A percentile compares a stretch with the other conserved stretches of the same genome.
Evolutionary conservation across 1,140 invertebrate species (phyloP).

Genomic region (Homarus americanus): DNA sequence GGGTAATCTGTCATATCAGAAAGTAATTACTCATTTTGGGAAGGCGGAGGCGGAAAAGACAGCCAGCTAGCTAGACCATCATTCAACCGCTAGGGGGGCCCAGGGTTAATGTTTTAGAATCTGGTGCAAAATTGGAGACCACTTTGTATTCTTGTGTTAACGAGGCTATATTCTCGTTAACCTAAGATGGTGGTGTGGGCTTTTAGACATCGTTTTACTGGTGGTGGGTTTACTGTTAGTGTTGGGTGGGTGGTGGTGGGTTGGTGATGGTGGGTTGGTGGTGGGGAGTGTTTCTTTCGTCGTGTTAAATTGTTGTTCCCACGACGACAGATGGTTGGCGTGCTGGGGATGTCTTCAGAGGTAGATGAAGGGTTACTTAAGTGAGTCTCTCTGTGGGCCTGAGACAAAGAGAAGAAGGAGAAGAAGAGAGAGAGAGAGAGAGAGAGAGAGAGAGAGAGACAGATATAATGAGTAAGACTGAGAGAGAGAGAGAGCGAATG

Average conservation of each 20-base stretch:
- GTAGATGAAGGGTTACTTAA: too few relatives aligned
- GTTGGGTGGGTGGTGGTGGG: background rate
- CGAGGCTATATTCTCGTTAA: background rate
- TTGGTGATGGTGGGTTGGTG: background rate
- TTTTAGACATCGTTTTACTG: background rate
- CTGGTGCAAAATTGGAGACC: background rate
- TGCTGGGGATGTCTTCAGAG: too few relatives aligned
- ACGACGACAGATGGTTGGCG: background rate
- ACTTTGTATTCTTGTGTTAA: background rate
- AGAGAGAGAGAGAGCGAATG: constrained; percentile 5
- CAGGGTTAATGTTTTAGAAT: background rate
- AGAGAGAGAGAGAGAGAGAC: background rate
- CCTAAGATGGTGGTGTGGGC: background rate
- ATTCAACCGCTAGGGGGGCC: background rate
- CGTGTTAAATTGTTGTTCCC: background rate
- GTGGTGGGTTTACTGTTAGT: background rate
- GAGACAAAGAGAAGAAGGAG: background rate
- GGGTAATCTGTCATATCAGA: background rate
- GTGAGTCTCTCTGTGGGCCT: too few relatives aligned
- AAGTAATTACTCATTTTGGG: background rate
- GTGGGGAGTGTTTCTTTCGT: background rate
- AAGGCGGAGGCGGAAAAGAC: background rate
- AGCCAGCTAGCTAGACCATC: background rate
- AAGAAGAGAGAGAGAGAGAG: constrained; percentile 2
- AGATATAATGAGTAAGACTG: background rate